Base-by-base conservation (phyloP, 2,888 invertebrate genomes). In the Hydropsyche betteni region DNA sequence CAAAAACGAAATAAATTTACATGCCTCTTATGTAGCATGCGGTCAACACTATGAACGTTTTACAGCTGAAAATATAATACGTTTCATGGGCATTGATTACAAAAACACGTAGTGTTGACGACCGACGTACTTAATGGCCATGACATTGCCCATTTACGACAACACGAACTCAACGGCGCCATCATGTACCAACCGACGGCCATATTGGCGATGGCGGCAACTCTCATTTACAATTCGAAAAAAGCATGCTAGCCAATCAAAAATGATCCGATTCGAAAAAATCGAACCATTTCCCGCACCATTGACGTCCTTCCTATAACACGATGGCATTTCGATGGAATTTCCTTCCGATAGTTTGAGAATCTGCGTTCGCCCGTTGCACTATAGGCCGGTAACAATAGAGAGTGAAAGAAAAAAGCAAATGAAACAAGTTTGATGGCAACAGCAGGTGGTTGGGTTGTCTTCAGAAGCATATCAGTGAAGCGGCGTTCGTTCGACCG, bases 331-430 rank as follows among this genome's bases (percentile, higher is more conserved):
- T 44, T 8, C 10, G 4, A 44, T 24, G 24, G 24, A 24, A 24
- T 24, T 24, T 24, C 2, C 12, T 53, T 10, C 8, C 12, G 0
- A 12, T 12, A 53, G 53, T 53, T 53, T 53, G 53, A 53, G 53
- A 64, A 33, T n/a, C 34, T 64, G 64, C 16, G 64, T 64, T 24
- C 12, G 33, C 24, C 16, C 38, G 44, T 36, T 16, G 69, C 50
- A 10, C 58, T 8, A 58, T 58, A 6, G 5, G 50, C 50, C 70
- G 50, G 51, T 36, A 70, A 70, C 70, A 70, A 69, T 69, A 44
- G 69, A 69, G 69, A 69, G 69, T 69, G 69, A 69, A 69, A 69
- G 69, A 69, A 69, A 69, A 4, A 53, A 33, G 38, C 8, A 70
- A 33, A 53, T 33, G 33, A 70, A 70, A 70, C 70, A 53, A 52